phyloP scores from a whole-genome alignment of 2,113 vertebrate genomes.

The Abramis brama region DNA sequence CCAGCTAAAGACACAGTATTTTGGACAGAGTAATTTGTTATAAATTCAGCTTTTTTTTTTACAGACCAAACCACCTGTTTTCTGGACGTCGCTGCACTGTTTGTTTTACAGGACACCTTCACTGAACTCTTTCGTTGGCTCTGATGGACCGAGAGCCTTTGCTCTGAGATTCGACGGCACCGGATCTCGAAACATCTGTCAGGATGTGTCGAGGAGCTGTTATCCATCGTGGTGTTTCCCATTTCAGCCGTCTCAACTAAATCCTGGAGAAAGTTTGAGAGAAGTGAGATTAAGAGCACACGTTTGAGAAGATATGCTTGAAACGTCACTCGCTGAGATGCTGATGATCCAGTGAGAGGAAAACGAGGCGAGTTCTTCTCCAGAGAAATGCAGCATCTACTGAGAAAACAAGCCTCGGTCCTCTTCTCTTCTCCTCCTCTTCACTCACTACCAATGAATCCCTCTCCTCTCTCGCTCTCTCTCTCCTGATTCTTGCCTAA shows the following conservation, averaged over 20 bases:
- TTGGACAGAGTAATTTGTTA: too few species aligned
- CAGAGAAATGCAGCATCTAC: not conserved
- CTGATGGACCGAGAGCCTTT: slow-evolving; percentile 44
- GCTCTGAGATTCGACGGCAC: slow-evolving; percentile 24
- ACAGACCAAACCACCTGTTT: slow-evolving; percentile 69
- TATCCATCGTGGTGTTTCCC: not conserved
- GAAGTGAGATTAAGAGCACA: not conserved
- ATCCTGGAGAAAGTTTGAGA: not conserved
- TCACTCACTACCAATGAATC: not conserved
- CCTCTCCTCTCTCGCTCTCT: not conserved
- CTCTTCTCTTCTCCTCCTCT: not conserved
- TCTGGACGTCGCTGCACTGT: slow-evolving; percentile 62
- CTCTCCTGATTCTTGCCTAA: not conserved
- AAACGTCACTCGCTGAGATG: not conserved
- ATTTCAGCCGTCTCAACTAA: not conserved
- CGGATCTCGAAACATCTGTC: slow-evolving; percentile 55
- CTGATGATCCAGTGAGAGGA: not conserved
- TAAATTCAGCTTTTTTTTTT: too few species aligned
- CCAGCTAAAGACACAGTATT: too few species aligned
- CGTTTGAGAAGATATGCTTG: not conserved
- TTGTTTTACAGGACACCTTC: slow-evolving; percentile 36
- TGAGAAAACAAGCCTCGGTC: not conserved
- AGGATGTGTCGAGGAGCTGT: not conserved
- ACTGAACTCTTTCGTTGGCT: slow-evolving; percentile 13
- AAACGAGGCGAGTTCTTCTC: not conserved